Base-by-base conservation (phyloP, 2,888 invertebrate genomes). In the Dynastes maya region DNA sequence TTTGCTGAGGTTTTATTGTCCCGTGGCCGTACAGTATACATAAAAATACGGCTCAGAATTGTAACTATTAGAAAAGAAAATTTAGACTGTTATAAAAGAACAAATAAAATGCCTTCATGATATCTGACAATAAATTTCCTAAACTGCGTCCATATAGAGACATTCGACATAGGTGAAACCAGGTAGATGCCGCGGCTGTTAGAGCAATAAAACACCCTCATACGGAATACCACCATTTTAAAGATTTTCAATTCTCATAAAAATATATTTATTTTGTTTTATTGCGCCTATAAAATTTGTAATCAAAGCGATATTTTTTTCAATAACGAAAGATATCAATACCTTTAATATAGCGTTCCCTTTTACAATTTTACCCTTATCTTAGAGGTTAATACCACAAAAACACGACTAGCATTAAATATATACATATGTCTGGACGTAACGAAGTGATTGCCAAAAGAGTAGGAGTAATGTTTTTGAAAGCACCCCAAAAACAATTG, bases 21-120 rank as follows among this genome's bases (percentile, higher is more conserved):
- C 45, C 61, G 68, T 29, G 61, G 70, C 9, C 63, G 68, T 51
- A 32, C 77, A 16, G 58, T 29, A 63, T 37, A 29, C 45, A 77
- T 70, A 70, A 77, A 77, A 77, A 77, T 71, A 45, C 77, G 49
- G 58, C 74, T 72, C 74, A 29, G 81, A 81, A 81, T 82, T 80
- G 80, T 84, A 84, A 83, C 83, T 79, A 80, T 83, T 80, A 81
- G 82, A 85, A 86, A 87, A 85, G 85, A 86, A 86, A 87, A 85
- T 86, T 86, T 86, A 85, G 85, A 84, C 85, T 84, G 86, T 84
- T 85, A 84, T 87, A 87, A 87, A 88, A 87, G 86, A 82, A 84
- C 84, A 85, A 87, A 87, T 87, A 87, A 88, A 88, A 87, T 86
- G 84, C 86, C 87, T 86, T 85, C 87, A 86, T 87, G 87, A 87